Percentiles rank a stretch among this genome's conserved stretches.
These are phyloP conservation scores for Dasypolia templi DNA, from an alignment of 2,888 invertebrate genomes.

Conservation along the genomic window DNA sequence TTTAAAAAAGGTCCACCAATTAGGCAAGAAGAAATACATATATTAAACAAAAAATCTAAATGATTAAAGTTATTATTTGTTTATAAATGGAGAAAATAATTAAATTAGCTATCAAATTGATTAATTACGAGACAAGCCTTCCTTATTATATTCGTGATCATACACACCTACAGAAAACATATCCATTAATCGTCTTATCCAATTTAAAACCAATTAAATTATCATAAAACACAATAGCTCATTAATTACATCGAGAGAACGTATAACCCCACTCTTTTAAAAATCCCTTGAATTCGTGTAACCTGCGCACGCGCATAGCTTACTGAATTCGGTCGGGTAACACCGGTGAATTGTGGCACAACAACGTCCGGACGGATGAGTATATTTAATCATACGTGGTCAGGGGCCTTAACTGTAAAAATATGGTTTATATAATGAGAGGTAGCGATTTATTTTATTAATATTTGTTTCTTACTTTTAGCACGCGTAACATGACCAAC, in stretches of 20 bases:
- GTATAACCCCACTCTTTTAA: constrained; percentile 31
- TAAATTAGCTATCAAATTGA: background rate
- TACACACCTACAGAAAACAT: constrained; percentile 11
- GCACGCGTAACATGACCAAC: too few relatives aligned
- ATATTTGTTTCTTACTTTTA: background rate
- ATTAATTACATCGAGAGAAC: constrained; percentile 43
- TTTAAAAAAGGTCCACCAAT: background rate
- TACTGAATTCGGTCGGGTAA: constrained; percentile 56
- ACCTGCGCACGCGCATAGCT: constrained; percentile 46
- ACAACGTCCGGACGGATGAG: constrained; percentile 81
- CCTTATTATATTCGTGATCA: background rate
- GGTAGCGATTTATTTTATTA: constrained; percentile 61
- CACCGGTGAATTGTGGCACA: constrained; percentile 71
- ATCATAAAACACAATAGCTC: constrained; percentile 49
- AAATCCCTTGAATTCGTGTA: constrained; percentile 6
- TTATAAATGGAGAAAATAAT: background rate
- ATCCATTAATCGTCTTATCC: constrained; percentile 35
- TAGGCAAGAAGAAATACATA: background rate
- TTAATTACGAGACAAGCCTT: background rate
- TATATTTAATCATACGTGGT: constrained; percentile 83
- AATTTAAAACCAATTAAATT: constrained; percentile 43
- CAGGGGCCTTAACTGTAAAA: constrained; percentile 84
- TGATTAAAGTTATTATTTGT: too few relatives aligned
- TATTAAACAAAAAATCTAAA: too few relatives aligned
- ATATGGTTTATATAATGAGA: constrained; percentile 60